Conservation (phyloP, 2,888 invertebrate species). For the Dynastes grantii region DNA sequence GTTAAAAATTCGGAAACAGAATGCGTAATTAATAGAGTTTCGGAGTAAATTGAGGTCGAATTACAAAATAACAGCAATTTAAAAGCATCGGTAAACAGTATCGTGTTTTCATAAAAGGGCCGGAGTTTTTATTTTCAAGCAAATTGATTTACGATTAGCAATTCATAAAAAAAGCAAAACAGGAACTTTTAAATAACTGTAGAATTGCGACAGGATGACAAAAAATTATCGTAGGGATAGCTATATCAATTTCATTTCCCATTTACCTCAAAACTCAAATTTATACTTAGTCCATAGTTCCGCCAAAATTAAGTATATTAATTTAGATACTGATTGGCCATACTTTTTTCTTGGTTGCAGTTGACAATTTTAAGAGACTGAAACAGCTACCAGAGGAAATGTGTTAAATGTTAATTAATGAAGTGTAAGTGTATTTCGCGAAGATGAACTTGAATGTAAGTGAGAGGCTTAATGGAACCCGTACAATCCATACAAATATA, state of each 20-base stretch:
- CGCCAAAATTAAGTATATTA: neutral
- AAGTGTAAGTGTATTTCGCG: too few species aligned
- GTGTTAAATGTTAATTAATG: too few species aligned
- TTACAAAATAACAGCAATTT: conserved; percentile 41
- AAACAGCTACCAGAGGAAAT: too few species aligned
- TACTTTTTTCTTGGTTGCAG: neutral
- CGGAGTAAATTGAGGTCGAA: conserved; percentile 37
- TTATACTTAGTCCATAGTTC: neutral
- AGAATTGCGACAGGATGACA: neutral
- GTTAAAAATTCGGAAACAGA: conserved; percentile 31
- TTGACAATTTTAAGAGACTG: too few species aligned
- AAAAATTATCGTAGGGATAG: too few species aligned
- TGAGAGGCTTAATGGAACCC: too few species aligned
- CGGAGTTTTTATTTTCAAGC: neutral
- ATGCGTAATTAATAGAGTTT: conserved; percentile 45
- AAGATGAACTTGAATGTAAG: too few species aligned
- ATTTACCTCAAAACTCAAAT: neutral
- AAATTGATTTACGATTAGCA: conserved; percentile 26
- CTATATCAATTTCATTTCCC: neutral
- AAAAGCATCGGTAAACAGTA: conserved; percentile 38
- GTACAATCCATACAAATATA: too few species aligned
- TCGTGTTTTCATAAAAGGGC: conserved; percentile 15
- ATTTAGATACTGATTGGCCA: neutral
- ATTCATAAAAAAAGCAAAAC: neutral
- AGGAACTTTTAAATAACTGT: neutral